A percentile compares a stretch with the other conserved stretches of the same genome.
Conservation (phyloP, 2,888 invertebrate species). For the Phorcus lineatus region DNA sequence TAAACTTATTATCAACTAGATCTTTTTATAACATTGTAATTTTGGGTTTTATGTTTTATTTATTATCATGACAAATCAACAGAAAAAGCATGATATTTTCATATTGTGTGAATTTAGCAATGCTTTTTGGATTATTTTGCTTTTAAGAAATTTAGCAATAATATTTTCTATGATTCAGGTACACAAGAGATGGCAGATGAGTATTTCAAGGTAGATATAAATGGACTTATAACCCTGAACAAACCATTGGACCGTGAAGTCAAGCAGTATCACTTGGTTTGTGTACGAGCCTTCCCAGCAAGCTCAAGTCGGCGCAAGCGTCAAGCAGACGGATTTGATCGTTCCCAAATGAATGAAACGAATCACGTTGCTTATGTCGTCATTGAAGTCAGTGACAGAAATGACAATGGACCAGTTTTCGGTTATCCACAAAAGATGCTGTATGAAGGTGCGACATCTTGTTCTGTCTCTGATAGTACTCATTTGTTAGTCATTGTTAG, state of each 20-base stretch:
- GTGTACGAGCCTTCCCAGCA: constrained; percentile 83
- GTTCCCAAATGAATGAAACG: constrained; percentile 11
- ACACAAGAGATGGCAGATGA: neutral
- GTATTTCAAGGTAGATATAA: constrained; percentile 18
- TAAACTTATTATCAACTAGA: too few relatives aligned
- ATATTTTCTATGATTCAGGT: neutral
- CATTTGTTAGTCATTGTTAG: too few relatives aligned
- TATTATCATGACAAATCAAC: neutral
- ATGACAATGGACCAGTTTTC: constrained; percentile 63
- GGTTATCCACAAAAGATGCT: neutral
- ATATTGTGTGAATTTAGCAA: too few relatives aligned
- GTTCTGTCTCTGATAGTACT: too few relatives aligned
- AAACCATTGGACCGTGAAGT: constrained; percentile 84
- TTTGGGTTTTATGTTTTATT: too few relatives aligned
- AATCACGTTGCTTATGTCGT: constrained; percentile 48
- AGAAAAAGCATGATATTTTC: too few relatives aligned
- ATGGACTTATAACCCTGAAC: constrained; percentile 47
- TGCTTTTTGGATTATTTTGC: too few relatives aligned
- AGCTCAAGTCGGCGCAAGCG: constrained; percentile 40
- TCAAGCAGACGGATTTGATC: constrained; percentile 20
- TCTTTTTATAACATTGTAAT: too few relatives aligned
- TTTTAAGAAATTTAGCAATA: neutral
- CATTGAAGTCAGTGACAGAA: constrained; percentile 53
- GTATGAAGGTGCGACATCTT: constrained; percentile 32
- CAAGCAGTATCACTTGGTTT: constrained; percentile 82